phyloP scores from a whole-genome alignment of 92 coral and sea anemone species.

The Scolanthus callimorphus region DNA sequence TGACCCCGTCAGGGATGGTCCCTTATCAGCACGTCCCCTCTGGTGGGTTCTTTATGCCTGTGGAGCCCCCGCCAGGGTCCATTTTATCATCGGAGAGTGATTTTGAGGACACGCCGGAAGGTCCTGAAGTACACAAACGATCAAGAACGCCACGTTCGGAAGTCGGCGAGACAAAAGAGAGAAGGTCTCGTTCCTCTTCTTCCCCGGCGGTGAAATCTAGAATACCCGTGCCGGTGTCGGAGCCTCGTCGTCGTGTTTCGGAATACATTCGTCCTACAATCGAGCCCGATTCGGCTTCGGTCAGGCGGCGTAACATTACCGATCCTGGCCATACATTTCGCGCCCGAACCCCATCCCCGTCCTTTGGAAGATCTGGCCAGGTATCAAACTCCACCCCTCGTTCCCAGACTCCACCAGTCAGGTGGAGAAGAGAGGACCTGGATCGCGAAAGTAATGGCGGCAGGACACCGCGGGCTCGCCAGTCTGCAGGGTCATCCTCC shows the following conservation, averaged over 20 bases:
- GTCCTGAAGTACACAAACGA: conserved; percentile 1
- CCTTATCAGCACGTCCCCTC: conserved; percentile 54
- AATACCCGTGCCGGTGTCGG: conserved; percentile 73
- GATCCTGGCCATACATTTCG: conserved; percentile 7
- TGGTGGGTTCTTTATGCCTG: conserved; percentile 33
- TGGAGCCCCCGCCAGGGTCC: conserved; percentile 14
- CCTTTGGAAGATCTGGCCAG: conserved; percentile 11
- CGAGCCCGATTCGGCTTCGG: background rate
- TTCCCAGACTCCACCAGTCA: conserved; percentile 57
- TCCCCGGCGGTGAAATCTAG: conserved; percentile 31
- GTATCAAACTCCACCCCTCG: conserved; percentile 9
- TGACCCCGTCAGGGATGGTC: conserved; percentile 61
- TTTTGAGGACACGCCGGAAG: conserved; percentile 7
- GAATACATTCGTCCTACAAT: background rate
- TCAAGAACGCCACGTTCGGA: conserved; percentile 1
- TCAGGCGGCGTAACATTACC: background rate
- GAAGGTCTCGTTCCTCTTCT: conserved; percentile 3
- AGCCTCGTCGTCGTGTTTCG: conserved; percentile 16
- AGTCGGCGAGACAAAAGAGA: conserved; percentile 3
- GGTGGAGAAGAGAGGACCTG: conserved; percentile 17
- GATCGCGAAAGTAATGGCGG: conserved; percentile 14
- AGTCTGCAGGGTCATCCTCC: conserved; percentile 19
- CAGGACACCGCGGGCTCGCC: conserved; percentile 3
- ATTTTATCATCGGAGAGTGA: conserved; percentile 16
- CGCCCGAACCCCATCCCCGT: conserved; percentile 42